These are phyloP conservation scores for Coccyzus lansbergi DNA, from an alignment of 2,797 vertebrate species.

Conservation along the genomic window DNA sequence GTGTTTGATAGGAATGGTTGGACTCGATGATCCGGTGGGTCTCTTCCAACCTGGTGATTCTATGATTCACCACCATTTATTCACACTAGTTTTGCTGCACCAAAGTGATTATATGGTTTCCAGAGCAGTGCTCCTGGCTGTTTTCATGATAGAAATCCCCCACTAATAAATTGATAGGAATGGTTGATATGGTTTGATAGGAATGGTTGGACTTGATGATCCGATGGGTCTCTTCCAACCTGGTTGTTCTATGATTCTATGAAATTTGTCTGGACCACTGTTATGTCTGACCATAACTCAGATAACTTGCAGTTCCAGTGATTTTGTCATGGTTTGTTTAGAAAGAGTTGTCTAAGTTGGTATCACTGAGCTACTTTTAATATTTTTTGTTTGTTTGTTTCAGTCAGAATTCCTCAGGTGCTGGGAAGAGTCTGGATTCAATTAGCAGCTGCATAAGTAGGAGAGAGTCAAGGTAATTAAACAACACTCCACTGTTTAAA, in stretches of 20 bases:
- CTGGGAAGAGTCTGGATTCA: background rate
- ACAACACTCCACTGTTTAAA: background rate
- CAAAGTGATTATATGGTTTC: accelerated
- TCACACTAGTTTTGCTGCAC: background rate
- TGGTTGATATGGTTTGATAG: no score
- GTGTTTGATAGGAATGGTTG: no score
- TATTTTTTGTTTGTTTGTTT: background rate
- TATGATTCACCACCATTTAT: accelerated
- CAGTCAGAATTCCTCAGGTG: background rate
- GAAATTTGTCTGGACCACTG: accelerated
- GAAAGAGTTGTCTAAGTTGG: background rate
- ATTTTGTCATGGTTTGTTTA: background rate
- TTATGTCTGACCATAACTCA: background rate
- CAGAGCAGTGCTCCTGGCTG: background rate
- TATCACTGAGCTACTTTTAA: background rate
- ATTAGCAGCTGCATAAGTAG: background rate
- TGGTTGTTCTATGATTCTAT: no score
- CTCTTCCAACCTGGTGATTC: no score
- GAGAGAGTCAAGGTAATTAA: background rate
- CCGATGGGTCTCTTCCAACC: no score
- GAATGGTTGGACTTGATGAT: no score
- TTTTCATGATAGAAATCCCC: background rate
- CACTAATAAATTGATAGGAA: no score
- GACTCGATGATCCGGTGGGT: no score
- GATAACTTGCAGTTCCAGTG: background rate